A percentile compares a stretch with the other conserved stretches of the same genome.
Conservation (phyloP, 2,797 vertebrate genomes). For the Malacoctenus gilli region DNA sequence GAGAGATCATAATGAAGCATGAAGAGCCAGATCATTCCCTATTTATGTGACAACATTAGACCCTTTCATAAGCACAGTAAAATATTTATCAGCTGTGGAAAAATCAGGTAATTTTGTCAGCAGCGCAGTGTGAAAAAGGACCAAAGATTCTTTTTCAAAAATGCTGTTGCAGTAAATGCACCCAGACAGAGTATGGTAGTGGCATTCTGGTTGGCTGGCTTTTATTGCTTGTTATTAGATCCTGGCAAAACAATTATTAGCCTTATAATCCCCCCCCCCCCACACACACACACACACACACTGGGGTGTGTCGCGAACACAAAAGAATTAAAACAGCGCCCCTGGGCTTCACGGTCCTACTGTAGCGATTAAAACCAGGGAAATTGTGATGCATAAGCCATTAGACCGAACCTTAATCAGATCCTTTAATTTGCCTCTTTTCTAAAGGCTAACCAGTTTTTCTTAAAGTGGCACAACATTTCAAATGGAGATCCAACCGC, state of each 20-base stretch:
- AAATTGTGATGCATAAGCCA: conserved; percentile 94
- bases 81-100: conserved; percentile 90
- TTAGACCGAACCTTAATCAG: conserved; percentile 96
- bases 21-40: conserved; percentile 91
- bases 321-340: conserved; percentile 97
- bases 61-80: conserved; percentile 90
- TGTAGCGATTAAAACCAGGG: conserved; percentile 99
- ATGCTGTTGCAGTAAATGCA: not conserved
- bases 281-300: too few relatives aligned
- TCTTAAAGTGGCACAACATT: conserved; percentile 88
- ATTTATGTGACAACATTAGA: conserved; percentile 92
- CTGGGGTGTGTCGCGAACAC: conserved; percentile 95
- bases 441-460: conserved; percentile 88
- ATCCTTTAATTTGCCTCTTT: conserved; percentile 97
- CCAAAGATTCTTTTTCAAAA: conserved; percentile 15
- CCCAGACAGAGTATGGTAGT: too few relatives aligned
- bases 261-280: conserved; percentile 87
- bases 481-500: conserved; percentile 29
- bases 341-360: conserved; percentile 90
- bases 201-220: conserved; percentile 96
- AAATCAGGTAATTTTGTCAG: conserved; percentile 86
- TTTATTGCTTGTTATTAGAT: conserved; percentile 99
- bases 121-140: conserved; percentile 55
- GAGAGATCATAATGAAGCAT: conserved; percentile 91
- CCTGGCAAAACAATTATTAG: conserved; percentile 97